These are phyloP conservation scores for Nephrotoma appendiculata DNA, from an alignment of 2,888 invertebrate species.

Conservation along the genomic window DNA sequence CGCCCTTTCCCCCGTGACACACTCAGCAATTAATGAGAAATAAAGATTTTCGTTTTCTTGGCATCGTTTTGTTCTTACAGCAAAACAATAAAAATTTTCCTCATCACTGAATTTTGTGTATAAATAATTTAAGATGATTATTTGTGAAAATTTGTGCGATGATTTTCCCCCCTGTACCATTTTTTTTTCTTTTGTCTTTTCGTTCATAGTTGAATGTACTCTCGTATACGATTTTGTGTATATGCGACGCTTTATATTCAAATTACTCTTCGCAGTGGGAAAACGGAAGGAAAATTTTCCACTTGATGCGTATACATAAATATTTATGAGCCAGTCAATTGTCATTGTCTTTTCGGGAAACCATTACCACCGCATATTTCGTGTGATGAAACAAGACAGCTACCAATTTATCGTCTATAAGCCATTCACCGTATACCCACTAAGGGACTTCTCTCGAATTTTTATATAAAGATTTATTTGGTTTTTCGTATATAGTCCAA, in stretches of 20 bases:
- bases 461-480: background rate
- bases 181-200: background rate
- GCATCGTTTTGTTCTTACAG: background rate
- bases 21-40: background rate
- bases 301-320: background rate
- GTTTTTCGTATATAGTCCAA: background rate
- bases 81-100: background rate
- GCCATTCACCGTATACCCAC: background rate
- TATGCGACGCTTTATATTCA: too few species aligned
- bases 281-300: background rate
- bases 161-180: background rate
- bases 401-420: background rate
- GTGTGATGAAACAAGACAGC: background rate
- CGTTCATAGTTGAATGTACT: background rate
- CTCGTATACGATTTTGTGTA: too few species aligned
- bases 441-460: background rate
- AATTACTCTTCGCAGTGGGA: background rate
- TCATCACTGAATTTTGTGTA: background rate
- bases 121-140: background rate
- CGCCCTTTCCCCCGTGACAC: background rate
- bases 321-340: background rate
- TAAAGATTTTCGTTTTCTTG: background rate
- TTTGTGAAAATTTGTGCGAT: background rate
- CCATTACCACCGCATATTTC: background rate
- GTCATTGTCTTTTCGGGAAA: background rate